Evolutionary conservation across 2,797 vertebrate species (phyloP).

Genomic region (Hydrolagus colliei): DNA sequence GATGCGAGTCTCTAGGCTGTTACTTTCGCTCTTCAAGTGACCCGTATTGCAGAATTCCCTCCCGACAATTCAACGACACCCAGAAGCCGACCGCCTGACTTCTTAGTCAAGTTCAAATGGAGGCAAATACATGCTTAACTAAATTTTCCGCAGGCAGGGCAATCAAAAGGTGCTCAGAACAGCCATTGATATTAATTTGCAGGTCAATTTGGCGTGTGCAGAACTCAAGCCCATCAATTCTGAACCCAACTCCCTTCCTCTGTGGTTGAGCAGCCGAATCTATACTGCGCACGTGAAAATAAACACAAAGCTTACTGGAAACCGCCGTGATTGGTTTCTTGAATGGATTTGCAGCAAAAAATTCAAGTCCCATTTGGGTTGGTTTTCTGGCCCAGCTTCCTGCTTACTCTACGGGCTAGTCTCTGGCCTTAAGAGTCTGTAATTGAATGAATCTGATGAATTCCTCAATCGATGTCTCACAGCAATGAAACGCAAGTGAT

Average conservation of each 20-base stretch:
- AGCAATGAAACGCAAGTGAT: not conserved
- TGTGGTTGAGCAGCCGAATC: not conserved
- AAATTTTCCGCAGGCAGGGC: not conserved
- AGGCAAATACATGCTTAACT: not conserved
- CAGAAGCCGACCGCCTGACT: not conserved
- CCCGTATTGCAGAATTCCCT: not conserved
- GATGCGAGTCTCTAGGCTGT: too few species aligned
- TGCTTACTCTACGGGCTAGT: too few species aligned
- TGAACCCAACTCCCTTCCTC: too few species aligned
- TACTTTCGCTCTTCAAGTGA: too few species aligned
- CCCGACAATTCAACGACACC: not conserved
- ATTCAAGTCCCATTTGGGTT: too few species aligned
- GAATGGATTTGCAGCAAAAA: too few species aligned
- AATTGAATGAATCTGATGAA: too few species aligned
- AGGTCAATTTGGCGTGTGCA: not conserved
- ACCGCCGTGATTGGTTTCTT: not conserved
- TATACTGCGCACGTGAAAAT: not conserved
- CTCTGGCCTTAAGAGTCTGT: too few species aligned
- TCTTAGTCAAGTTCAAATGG: not conserved
- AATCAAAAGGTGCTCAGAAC: not conserved
- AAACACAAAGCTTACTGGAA: not conserved
- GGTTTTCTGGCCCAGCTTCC: too few species aligned
- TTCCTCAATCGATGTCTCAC: too few species aligned
- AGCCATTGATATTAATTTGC: not conserved
- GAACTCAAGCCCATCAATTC: not conserved